Evolutionary conservation across 2,113 vertebrate species (phyloP).

Genomic region (Myotis brandtii): DNA sequence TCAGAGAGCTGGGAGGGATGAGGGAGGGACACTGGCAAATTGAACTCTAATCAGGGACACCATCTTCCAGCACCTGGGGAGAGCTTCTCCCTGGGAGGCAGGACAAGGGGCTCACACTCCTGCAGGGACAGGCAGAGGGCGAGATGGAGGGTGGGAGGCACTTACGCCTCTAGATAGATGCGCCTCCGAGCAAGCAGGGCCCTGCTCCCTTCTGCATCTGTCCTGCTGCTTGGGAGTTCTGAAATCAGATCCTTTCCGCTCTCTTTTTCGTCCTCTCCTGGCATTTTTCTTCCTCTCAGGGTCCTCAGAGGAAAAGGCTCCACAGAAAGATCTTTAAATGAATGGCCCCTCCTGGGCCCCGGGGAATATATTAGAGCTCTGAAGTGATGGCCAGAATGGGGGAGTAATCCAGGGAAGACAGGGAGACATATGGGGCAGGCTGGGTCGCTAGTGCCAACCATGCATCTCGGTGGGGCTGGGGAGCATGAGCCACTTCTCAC

Average conservation of each 20-base stretch:
- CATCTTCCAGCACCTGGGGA: background rate
- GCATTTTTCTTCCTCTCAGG: conserved; percentile 65
- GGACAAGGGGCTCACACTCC: background rate
- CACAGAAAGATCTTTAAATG: conserved; percentile 70
- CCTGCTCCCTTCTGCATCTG: background rate
- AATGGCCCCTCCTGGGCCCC: conserved; percentile 59
- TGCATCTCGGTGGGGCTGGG: conserved; percentile 8
- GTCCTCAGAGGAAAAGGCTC: conserved; percentile 64
- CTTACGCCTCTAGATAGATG: background rate
- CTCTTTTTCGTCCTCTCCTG: background rate
- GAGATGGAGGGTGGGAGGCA: background rate
- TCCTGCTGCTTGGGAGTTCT: conserved; percentile 38
- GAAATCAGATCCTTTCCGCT: conserved; percentile 33
- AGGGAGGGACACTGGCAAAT: background rate
- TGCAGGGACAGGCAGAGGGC: background rate
- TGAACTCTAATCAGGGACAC: conserved; percentile 13
- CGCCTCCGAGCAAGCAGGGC: background rate
- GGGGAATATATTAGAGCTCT: conserved; percentile 69
- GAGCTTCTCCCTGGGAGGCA: background rate
- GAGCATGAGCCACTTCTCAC: conserved; percentile 52
- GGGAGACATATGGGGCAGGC: conserved; percentile 36
- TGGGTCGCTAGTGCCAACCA: conserved; percentile 5
- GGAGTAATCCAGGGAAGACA: conserved; percentile 56
- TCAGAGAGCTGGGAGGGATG: background rate
- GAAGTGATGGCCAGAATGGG: conserved; percentile 50